These are phyloP conservation scores for Ornithoptera alexandrae DNA, from an alignment of 2,888 invertebrate species.

Conservation along the genomic window DNA sequence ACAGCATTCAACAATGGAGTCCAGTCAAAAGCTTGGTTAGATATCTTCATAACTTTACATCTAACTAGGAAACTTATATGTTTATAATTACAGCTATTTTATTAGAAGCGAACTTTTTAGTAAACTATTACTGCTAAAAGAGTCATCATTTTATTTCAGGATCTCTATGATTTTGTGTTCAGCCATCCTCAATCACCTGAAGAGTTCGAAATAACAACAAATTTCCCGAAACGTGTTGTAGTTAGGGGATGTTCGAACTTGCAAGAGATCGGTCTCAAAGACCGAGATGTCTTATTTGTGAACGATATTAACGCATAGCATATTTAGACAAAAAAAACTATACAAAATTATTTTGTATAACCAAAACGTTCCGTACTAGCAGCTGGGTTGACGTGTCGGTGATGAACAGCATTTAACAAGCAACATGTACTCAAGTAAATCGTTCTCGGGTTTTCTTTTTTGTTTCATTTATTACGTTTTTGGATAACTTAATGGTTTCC, in stretches of 20 bases:
- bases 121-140: no score
- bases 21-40: no score
- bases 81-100: no score
- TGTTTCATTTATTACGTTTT: slow-evolving; percentile 1
- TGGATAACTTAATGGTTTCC: neutral
- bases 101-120: no score
- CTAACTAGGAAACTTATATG: no score
- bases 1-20: no score
- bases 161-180: slow-evolving; percentile 96
- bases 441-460: neutral
- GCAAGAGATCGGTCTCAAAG: slow-evolving; percentile 89
- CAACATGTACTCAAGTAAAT: slow-evolving; percentile 2
- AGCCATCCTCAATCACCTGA: slow-evolving; percentile 96
- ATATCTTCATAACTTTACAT: no score
- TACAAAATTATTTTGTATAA: neutral
- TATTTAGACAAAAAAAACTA: neutral
- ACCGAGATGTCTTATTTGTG: slow-evolving; percentile 95
- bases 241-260: slow-evolving; percentile 83
- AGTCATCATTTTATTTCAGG: slow-evolving; percentile 78
- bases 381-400: neutral
- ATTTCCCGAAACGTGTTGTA: slow-evolving; percentile 94
- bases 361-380: neutral
- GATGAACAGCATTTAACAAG: slow-evolving; percentile 7
- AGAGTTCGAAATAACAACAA: slow-evolving; percentile 96
- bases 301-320: slow-evolving; percentile 92